These are phyloP conservation scores for Chascanopsetta lugubris DNA, from an alignment of 2,113 vertebrate genomes.

Conservation along the genomic window DNA sequence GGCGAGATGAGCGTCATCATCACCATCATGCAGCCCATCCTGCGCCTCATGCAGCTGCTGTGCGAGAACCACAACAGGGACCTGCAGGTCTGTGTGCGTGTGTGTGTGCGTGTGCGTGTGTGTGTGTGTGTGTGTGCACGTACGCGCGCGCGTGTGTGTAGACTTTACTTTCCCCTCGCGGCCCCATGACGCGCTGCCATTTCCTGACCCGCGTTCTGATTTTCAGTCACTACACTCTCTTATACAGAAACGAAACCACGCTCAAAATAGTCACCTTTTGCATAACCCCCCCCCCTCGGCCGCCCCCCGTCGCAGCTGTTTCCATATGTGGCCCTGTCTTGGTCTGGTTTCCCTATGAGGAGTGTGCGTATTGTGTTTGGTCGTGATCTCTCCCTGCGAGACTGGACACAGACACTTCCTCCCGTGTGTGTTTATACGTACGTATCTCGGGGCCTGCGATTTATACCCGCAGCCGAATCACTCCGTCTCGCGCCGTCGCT, in stretches of 20 bases:
- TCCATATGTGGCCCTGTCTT: constrained; percentile 52
- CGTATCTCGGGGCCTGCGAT: no score
- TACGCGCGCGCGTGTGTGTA: background rate
- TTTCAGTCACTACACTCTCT: constrained; percentile 43
- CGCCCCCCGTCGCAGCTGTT: constrained; percentile 64
- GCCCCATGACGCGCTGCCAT: constrained; percentile 7
- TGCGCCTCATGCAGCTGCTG: constrained; percentile 95
- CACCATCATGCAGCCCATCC: constrained; percentile 98
- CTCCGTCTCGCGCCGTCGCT: constrained; percentile 1
- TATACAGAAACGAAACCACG: constrained; percentile 74
- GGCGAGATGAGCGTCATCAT: constrained; percentile 97
- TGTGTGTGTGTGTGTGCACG: background rate
- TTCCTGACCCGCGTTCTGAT: constrained; percentile 37
- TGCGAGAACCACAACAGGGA: constrained; percentile 98
- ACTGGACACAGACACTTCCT: constrained; percentile 65
- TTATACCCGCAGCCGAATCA: no score
- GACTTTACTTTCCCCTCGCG: background rate
- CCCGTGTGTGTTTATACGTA: constrained; percentile 43
- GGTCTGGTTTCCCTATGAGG: constrained; percentile 75
- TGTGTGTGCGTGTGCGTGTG: background rate
- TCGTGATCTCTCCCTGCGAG: constrained; percentile 20
- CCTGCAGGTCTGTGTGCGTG: constrained; percentile 85
- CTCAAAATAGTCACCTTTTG: constrained; percentile 61
- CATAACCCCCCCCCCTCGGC: no score
- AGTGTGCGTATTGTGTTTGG: constrained; percentile 33